Base-by-base conservation (phyloP, 2,888 invertebrate species). In the Acleris literana region DNA sequence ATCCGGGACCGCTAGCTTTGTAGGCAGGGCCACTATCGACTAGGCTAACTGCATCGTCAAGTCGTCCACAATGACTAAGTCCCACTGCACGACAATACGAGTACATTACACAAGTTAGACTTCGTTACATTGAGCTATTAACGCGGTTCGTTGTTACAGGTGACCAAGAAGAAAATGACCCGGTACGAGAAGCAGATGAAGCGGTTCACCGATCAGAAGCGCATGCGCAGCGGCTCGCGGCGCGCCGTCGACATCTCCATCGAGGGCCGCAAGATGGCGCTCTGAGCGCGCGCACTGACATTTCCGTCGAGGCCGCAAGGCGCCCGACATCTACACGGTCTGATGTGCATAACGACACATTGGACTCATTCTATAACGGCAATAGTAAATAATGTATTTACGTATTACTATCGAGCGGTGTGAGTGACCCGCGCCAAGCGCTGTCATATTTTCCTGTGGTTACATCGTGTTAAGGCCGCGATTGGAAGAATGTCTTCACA, bases 111-210 rank as follows among this genome's bases (percentile, higher is more conserved):
- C 33, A 9, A 16, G 16, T 16, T 3, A 33, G 1, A 7, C 25
- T 16, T 17, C 33, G 20, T 29, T n/a, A 33, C 46, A 5, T 44
- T 3, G 43, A 13, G 16, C 43, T 5, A n/a, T 5, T 25, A n/a
- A 33, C 33, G 11, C 3, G 3, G 33, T 5, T 33, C 33, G 6
- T 43, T 56, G 9, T n/a, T 86, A 39, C 88, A 96, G 96, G 88
- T 94, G 44, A 93, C 94, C 5, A 98, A 97, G 84, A 98, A 97
- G 80, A 96, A 96, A 80, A 94, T 97, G 92, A 97, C 96, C 72
- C 94, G 98, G 58, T 97, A 98, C 86, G 99, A 99, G 82, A 97
- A 97, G 81, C 98, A 99, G 81, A 96, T 97, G 94, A 97, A 98
- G 81, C 95, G 96, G 74, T 97, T 98, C 84, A 94, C 97, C 68